Conservation (phyloP, 2,888 invertebrate genomes). For the Vandiemenella viatica region DNA sequence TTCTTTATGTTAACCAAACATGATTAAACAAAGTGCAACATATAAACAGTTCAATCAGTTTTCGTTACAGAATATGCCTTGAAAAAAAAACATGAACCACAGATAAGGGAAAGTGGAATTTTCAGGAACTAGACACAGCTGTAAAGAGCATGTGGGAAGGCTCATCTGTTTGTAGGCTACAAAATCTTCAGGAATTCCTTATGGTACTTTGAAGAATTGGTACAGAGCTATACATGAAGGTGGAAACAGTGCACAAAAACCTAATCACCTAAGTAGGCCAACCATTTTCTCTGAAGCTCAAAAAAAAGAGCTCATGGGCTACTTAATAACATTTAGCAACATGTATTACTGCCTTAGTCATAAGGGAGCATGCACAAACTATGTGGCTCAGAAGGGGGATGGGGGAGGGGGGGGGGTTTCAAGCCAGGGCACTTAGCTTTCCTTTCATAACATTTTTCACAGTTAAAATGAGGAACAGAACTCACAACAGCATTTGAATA, state of each 20-base stretch:
- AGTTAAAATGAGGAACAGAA: no score
- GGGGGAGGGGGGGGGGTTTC: no score
- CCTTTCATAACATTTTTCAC: no score
- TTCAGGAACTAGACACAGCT: neutral
- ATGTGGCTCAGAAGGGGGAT: no score
- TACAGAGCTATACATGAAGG: neutral
- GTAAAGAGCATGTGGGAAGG: neutral
- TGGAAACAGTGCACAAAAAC: neutral
- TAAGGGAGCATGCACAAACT: no score
- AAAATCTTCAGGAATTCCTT: neutral
- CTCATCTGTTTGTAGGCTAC: neutral
- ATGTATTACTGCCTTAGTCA: neutral
- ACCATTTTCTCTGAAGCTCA: neutral
- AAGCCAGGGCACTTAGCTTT: no score
- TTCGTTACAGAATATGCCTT: neutral
- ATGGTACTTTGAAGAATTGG: neutral
- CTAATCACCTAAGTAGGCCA: neutral
- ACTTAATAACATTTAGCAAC: neutral
- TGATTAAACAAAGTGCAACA: no score
- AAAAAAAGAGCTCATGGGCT: no score
- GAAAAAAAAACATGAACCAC: neutral
- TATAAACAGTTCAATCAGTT: neutral
- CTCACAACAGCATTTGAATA: no score
- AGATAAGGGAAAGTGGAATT: neutral
- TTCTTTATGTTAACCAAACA: neutral